Base-by-base conservation (phyloP, 2,113 vertebrate species). In the Protobothrops mucrosquamatus region DNA sequence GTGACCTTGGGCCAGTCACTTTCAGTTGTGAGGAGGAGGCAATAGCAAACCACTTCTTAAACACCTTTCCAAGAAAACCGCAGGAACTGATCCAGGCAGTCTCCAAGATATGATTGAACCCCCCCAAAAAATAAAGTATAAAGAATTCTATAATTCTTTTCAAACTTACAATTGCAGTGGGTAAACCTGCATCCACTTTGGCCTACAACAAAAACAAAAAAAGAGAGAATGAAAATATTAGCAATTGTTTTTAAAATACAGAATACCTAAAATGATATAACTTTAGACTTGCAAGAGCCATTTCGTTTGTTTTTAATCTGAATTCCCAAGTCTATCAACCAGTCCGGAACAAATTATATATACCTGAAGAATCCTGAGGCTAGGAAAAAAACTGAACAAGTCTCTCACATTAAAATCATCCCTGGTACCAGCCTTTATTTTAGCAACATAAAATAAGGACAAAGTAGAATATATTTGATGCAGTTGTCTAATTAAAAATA, bases 161-260 rank as follows among this genome's bases (percentile, higher is more conserved):
- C 34, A 93, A 96, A 98, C 99, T 99, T 97, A 99, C 99, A 96
- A 99, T 98, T 87, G 99, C 99, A 94, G 99, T 99, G 7, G 99
- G 99, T 91, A 99, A 97, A 86, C 99, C 99, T 95, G 99, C 99
- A 97, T 99, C 99, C 88, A 99, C 99, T 97, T 99, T 99, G 96
- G 99, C 99, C 99, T 81, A 81, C 18, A 81, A 81, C 69, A 81
- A 23, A 22, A 43, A 81, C 74, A 81, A 81, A 81, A 81, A 81
- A 43, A 81, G 18, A 81, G 18, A 34, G 64, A 22, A 34, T 81
- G 34, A 81, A 12, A 81, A 22, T 20, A 81, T 81, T 81, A 81
- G 34, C 34, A 81, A 81, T 81, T 81, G 34, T 81, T 81, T 81
- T 81, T 43, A 7, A 81, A 81, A 81, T 81, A 8, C 74, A 81